Percentiles rank a stretch among this genome's conserved stretches.
phyloP scores from a whole-genome alignment of 2,797 vertebrate species.

The Acanthurus tractus region DNA sequence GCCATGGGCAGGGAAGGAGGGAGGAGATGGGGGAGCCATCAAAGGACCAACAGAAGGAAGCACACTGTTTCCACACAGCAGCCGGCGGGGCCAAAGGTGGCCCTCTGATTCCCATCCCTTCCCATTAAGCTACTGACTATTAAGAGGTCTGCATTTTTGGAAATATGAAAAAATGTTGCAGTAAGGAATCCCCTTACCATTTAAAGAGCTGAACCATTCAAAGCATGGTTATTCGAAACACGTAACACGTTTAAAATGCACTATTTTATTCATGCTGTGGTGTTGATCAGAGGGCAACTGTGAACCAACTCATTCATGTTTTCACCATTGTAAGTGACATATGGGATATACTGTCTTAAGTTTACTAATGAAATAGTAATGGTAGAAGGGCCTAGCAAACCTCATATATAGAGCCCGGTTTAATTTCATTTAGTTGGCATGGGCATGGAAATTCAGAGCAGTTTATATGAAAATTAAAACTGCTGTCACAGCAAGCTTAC shows the following conservation, averaged over 20 bases:
- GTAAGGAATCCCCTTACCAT: constrained; percentile 24
- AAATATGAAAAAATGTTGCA: constrained; percentile 39
- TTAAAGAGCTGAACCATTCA: constrained; percentile 29
- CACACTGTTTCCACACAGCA: constrained; percentile 74
- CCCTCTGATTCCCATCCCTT: constrained; percentile 56
- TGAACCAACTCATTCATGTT: background rate
- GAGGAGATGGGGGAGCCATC: constrained; percentile 55
- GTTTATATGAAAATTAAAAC: background rate
- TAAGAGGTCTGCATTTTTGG: constrained; percentile 1
- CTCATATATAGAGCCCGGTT: background rate
- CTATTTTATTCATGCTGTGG: constrained; percentile 9
- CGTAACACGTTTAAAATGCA: constrained; percentile 9
- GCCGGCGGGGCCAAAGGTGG: constrained; percentile 62
- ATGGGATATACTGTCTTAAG: background rate
- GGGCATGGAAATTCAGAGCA: too few species aligned
- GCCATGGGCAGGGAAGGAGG: constrained; percentile 42
- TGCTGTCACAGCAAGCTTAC: background rate
- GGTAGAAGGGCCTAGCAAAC: background rate
- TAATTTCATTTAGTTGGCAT: background rate
- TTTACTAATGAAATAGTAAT: background rate
- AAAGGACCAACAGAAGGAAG: constrained; percentile 75
- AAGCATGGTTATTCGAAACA: too few species aligned
- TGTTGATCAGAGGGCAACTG: constrained; percentile 19
- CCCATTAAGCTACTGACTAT: constrained; percentile 33
- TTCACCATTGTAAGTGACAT: background rate